Evolutionary conservation across 2,113 vertebrate species (phyloP).

Genomic region (Sebastes fasciatus): DNA sequence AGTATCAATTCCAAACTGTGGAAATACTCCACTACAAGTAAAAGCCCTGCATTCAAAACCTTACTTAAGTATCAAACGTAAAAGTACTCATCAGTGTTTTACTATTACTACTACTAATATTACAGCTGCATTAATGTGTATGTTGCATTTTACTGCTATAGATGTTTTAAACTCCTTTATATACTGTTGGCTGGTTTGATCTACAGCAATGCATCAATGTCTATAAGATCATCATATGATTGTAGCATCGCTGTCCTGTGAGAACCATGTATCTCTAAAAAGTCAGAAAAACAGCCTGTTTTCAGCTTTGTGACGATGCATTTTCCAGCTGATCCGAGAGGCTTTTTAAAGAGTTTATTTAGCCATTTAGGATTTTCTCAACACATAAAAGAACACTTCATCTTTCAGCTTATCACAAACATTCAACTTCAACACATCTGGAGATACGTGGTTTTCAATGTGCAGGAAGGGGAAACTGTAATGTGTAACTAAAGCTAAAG

Average conservation of each 20-base stretch:
- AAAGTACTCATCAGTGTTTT: background rate
- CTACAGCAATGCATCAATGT: background rate
- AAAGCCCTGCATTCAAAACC: background rate
- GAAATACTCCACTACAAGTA: background rate
- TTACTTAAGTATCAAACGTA: background rate
- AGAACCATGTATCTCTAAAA: too few relatives aligned
- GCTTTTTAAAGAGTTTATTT: background rate
- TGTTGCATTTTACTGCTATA: background rate
- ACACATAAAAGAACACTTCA: background rate
- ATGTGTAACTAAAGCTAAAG: background rate
- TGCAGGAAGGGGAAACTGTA: background rate
- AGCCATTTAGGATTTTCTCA: background rate
- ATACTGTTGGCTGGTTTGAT: background rate
- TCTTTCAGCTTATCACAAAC: background rate
- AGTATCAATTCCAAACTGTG: background rate
- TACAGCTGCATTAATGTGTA: background rate
- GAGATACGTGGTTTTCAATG: background rate
- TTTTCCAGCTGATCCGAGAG: too few relatives aligned
- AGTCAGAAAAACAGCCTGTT: too few relatives aligned
- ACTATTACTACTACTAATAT: background rate
- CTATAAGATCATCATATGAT: background rate
- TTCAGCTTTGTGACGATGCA: too few relatives aligned
- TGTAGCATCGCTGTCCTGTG: too few relatives aligned
- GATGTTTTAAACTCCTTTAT: background rate
- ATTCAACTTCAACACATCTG: background rate